Base-by-base conservation (phyloP, 2,113 vertebrate genomes). In the Nothocercus nigrocapillus region DNA sequence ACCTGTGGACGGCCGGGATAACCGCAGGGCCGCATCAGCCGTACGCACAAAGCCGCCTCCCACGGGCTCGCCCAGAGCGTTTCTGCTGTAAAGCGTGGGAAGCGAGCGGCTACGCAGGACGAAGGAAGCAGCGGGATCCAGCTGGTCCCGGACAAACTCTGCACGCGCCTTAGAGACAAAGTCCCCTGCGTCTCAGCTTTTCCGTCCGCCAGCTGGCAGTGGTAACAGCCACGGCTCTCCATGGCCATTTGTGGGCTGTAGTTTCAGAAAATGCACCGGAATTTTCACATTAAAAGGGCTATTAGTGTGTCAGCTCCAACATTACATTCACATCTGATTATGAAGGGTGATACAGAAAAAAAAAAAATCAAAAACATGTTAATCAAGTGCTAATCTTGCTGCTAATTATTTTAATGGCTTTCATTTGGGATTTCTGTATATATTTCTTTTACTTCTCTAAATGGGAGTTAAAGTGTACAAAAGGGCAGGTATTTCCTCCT, bases 401-500 rank as follows among this genome's bases (percentile, higher is more conserved):
- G 78, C 86, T 97, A 88, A 96, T 97, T 96, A 95, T 89, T 76
- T 85, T 94, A 93, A 82, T 82, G 77, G 86, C 91, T 86, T 94
- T 62, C 69, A 75, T 93, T 96, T 53, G 85, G 74, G 83, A 85
- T 92, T 63, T 96, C 83, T 96, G 68, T 91, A 54, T 92, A 85
- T 69, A 68, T 95, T 56, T 77, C 83, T 94, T 56, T 56, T 58
- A 64, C 73, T 83, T 84, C 91, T 88, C 79, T 84, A 95, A 95
- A 94, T 88, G 85, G 91, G 95, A 96, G 82, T 83, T 83, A n/a
- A 95, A 92, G 78, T 16, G 88, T 82, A 95, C 88, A 94, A 96
- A 95, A 97, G 97, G 96, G 96, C 90, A 96, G 96, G 94, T 96
- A 94, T 96, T 97, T 97, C 97, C 96, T 97, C 82, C 94, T 91